These are phyloP conservation scores for Chrysomallon squamiferum DNA, from an alignment of 1,140 invertebrate genomes.

Conservation along the genomic window DNA sequence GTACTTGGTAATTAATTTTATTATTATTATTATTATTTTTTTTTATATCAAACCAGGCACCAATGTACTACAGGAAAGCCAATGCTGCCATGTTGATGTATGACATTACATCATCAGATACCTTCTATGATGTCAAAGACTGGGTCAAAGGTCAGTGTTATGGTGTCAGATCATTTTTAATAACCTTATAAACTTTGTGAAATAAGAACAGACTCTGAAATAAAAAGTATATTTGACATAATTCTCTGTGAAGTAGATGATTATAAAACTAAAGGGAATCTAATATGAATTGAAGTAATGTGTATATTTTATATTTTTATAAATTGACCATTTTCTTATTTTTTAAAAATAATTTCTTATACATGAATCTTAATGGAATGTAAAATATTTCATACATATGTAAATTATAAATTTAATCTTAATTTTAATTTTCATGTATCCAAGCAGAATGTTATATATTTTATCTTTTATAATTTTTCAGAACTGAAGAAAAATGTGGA, in stretches of 20 bases:
- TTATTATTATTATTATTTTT: too few species aligned
- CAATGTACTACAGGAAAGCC: conserved; percentile 63
- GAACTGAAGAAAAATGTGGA: conserved; percentile 62
- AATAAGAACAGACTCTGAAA: not conserved
- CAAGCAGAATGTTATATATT: too few species aligned
- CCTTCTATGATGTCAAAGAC: conserved; percentile 61
- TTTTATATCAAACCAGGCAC: too few species aligned
- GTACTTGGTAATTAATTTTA: too few species aligned
- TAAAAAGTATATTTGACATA: not conserved
- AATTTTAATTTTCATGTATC: too few species aligned
- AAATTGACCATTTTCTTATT: too few species aligned
- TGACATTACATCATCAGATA: conserved; percentile 59
- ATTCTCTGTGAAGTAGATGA: conserved; percentile 1
- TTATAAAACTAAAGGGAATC: not conserved
- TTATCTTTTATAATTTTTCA: conserved; percentile 41
- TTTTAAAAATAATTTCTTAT: too few species aligned
- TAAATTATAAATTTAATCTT: too few species aligned
- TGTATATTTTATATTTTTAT: too few species aligned
- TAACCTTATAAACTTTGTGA: not conserved
- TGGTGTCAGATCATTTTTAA: not conserved
- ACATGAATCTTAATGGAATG: too few species aligned
- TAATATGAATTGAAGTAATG: not conserved
- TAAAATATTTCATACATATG: too few species aligned
- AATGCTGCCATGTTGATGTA: conserved; percentile 62
- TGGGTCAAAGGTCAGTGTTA: conserved; percentile 62